phyloP scores from a whole-genome alignment of 2,797 vertebrate genomes.

The Pseudomugil gertrudae region DNA sequence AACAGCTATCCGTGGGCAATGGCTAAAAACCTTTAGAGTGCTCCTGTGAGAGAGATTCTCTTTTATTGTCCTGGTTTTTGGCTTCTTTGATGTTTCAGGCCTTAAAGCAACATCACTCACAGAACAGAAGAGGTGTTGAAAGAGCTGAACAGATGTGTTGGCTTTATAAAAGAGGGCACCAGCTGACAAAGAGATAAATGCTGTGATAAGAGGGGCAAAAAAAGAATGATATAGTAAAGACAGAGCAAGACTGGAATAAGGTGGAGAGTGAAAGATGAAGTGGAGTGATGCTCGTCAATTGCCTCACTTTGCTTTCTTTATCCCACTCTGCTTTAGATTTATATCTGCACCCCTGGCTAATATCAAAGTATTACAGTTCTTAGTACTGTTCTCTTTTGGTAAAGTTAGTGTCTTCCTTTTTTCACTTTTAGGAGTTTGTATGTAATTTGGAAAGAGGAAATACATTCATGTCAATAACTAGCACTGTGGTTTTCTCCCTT shows the following conservation, averaged over 20 bases:
- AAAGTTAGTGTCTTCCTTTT: conserved; percentile 32
- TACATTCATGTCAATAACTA: conserved; percentile 41
- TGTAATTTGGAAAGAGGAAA: conserved; percentile 43
- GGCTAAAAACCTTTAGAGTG: conserved; percentile 54
- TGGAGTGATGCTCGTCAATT: conserved; percentile 45
- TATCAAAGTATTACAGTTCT: conserved; percentile 36
- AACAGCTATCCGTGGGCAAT: conserved; percentile 60
- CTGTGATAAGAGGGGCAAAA: conserved; percentile 56
- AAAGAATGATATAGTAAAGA: conserved; percentile 63
- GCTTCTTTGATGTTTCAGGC: conserved; percentile 50
- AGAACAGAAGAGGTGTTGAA: conserved; percentile 39
- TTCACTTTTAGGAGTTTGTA: conserved; percentile 34
- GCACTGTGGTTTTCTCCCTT: not conserved
- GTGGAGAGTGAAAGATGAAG: conserved; percentile 54
- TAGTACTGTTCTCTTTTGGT: conserved; percentile 23
- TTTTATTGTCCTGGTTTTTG: conserved; percentile 70
- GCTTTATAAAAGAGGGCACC: conserved; percentile 41
- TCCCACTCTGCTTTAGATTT: conserved; percentile 53
- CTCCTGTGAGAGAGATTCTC: conserved; percentile 53
- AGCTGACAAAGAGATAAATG: conserved; percentile 73
- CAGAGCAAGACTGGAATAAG: conserved; percentile 46
- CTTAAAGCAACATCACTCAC: conserved; percentile 63
- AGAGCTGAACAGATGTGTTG: conserved; percentile 54
- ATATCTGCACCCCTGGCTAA: conserved; percentile 48
- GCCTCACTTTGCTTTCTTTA: conserved; percentile 64